These are phyloP conservation scores for Lamprotornis superbus DNA, from an alignment of 2,113 vertebrate species.

Conservation along the genomic window DNA sequence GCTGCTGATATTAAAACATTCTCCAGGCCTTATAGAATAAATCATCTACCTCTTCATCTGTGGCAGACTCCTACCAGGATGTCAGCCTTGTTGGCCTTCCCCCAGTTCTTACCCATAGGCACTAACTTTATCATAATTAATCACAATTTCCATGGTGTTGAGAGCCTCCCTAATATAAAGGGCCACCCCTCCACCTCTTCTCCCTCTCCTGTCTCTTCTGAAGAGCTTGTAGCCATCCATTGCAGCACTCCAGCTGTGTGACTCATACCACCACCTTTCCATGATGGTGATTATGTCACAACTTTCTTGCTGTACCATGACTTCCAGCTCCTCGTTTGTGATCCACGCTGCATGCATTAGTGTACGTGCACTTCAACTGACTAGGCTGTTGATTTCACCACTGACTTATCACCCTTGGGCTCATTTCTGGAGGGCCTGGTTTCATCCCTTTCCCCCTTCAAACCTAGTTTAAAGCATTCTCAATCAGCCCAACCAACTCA, in stretches of 20 bases:
- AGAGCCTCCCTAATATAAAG: not conserved
- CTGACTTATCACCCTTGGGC: not conserved
- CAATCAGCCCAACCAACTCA: not conserved
- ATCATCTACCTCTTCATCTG: not conserved
- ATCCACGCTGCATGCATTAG: not conserved
- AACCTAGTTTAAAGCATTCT: not conserved
- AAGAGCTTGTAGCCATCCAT: not conserved
- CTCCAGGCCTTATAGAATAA: not conserved
- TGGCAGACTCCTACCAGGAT: not conserved
- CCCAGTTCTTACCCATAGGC: not conserved
- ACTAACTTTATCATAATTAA: not conserved
- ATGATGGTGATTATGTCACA: fast-evolving
- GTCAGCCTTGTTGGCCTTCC: not conserved
- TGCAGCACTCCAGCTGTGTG: fast-evolving
- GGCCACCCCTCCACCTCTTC: not conserved
- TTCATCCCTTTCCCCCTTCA: not conserved
- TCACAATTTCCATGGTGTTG: not conserved
- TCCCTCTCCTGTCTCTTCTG: not conserved
- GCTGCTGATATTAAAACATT: not conserved
- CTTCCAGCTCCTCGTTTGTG: not conserved
- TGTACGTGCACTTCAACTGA: not conserved
- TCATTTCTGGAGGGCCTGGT: not conserved
- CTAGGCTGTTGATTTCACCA: not conserved
- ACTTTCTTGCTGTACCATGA: not conserved
- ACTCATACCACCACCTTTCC: fast-evolving